These are phyloP conservation scores for Stenoptilia bipunctidactyla DNA, from an alignment of 2,888 invertebrate genomes.

Conservation along the genomic window DNA sequence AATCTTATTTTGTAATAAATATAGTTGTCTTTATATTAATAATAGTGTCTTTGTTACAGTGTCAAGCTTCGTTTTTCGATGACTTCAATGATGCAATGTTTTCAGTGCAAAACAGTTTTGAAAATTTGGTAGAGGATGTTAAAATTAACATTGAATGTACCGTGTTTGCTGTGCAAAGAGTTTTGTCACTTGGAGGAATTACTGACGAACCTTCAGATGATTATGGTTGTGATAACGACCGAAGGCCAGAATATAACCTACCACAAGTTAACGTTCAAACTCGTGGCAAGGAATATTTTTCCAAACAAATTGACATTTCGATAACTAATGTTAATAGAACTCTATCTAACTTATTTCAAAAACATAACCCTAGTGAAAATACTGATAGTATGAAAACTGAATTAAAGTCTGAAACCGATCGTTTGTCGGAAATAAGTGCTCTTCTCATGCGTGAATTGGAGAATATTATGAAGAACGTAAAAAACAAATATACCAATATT, in stretches of 20 bases:
- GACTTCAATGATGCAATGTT: neutral
- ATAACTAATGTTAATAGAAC: constrained; percentile 20
- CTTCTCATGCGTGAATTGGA: constrained; percentile 32
- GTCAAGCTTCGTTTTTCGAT: neutral
- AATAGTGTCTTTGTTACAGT: neutral
- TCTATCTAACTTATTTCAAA: constrained; percentile 20
- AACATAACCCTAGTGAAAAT: constrained; percentile 18
- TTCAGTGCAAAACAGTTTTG: neutral
- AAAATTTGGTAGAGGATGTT: neutral
- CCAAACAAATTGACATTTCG: constrained; percentile 18
- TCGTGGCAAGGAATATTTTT: constrained; percentile 11
- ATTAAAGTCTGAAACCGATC: constrained; percentile 29
- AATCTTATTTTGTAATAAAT: no score
- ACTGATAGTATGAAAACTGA: constrained; percentile 22
- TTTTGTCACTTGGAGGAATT: neutral
- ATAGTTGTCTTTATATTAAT: no score
- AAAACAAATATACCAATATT: constrained; percentile 21
- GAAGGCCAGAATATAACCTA: neutral
- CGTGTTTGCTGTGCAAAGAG: neutral
- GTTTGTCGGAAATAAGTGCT: constrained; percentile 28
- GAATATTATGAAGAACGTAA: constrained; percentile 30
- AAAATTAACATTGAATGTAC: neutral
- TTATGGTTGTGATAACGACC: neutral
- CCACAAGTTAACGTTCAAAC: neutral
- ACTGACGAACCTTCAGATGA: neutral